Base-by-base conservation (phyloP, 2,797 vertebrate species). In the Pseudocheirus occidentalis region DNA sequence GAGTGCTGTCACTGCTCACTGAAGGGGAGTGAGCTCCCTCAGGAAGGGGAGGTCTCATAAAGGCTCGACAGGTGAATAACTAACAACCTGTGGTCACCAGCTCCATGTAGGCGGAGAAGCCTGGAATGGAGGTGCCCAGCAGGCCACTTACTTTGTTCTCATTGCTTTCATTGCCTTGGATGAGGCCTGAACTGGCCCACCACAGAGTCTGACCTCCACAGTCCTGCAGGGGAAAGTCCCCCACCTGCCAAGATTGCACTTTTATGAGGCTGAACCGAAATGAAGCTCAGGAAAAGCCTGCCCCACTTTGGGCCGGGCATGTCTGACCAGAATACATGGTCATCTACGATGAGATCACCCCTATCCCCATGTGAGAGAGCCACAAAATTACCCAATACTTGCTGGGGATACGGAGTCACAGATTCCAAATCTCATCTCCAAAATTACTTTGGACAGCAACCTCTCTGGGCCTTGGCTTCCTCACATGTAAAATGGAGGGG, bases 151-250 rank as follows among this genome's bases (percentile, higher is more conserved):
- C 55, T 90, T 92, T 93, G 46, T 94, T 90, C 53, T 62, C n/a
- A 10, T 58, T 1, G 24, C 90, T 73, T 92, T 87, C 92, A 34
- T 92, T 31, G 14, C 93, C 29, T 91, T 29, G 55, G 90, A 97
- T 93, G 57, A 95, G 92, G 52, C 58, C 53, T 50, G 55, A 96
- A n/a, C 91, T 2, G 87, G 31, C 31, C 93, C 0, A 90, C 0
- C 52, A 90, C 92, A 16, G 54, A 24, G 24, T 40, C 55, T 89
- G 24, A 91, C 27, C 50, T 94, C 53, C 94, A 93, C 10, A 27
- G 91, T 56, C 52, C 90, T 59, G 46, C 2, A 57, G 28, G 46
- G 24, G 40, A 24, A 81, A 81, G 18, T 9, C 21, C 40, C 27
- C 3, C 9, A 10, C 9, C 40, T 87, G 24, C 40, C 18, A 46